Conservation (phyloP, 2,888 invertebrate genomes). For the Agapetus fuscipes region DNA sequence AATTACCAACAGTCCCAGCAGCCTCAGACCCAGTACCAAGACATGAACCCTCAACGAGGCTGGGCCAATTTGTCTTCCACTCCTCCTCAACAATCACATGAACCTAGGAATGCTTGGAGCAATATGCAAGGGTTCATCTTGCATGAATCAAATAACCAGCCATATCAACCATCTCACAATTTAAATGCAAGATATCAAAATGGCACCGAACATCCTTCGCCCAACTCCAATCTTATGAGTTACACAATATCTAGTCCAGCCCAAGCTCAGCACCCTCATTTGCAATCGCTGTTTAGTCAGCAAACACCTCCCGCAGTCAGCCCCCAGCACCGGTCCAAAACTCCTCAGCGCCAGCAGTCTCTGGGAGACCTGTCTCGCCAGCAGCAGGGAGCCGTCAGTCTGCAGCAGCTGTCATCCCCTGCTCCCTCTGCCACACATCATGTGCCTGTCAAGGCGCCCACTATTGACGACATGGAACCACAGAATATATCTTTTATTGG, state of each 20-base stretch:
- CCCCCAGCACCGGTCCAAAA: constrained; percentile 52
- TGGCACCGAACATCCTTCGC: constrained; percentile 51
- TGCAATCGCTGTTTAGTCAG: constrained; percentile 36
- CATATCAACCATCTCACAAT: constrained; percentile 9
- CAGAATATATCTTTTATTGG: constrained; percentile 90
- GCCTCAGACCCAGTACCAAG: constrained; percentile 34
- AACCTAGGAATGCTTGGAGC: constrained; percentile 34
- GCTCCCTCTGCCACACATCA: constrained; percentile 15
- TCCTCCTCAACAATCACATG: constrained; percentile 28
- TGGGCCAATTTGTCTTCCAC: constrained; percentile 23
- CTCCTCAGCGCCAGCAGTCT: constrained; percentile 49
- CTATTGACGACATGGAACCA: constrained; percentile 83
- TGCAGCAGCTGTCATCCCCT: constrained; percentile 37
- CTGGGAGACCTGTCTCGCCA: constrained; percentile 30
- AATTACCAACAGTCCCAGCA: constrained; percentile 24
- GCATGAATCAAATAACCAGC: constrained; percentile 44
- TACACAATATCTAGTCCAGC: constrained; percentile 46
- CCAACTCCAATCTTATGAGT: constrained; percentile 45
- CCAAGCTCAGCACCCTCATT: constrained; percentile 38
- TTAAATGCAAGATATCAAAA: constrained; percentile 50
- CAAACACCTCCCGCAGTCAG: constrained; percentile 50
- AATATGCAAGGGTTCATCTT: constrained; percentile 53
- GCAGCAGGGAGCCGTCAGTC: constrained; percentile 35
- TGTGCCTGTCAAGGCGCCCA: constrained; percentile 51
- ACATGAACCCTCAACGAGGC: constrained; percentile 31